Conservation (phyloP, 2,888 invertebrate genomes). For the Nomada lathburiana region DNA sequence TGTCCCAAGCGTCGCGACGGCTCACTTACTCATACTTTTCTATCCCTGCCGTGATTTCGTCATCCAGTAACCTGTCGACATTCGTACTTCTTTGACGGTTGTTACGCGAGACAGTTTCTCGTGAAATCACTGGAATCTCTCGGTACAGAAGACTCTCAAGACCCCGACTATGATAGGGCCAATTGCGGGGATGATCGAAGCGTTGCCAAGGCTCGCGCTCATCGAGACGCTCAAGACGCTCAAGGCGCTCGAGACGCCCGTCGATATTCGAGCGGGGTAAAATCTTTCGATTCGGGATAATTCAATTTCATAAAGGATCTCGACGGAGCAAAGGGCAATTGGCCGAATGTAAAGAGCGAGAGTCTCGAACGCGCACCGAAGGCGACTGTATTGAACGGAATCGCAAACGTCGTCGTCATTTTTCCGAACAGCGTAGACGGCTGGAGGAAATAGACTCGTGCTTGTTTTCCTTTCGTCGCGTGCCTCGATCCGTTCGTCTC, state of each 20-base stretch:
- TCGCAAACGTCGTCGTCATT: conserved; percentile 41
- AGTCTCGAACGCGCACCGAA: conserved; percentile 3
- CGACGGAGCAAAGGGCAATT: conserved; percentile 31
- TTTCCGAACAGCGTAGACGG: background rate
- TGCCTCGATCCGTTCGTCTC: background rate
- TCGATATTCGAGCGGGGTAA: conserved; percentile 35
- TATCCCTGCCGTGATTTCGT: conserved; percentile 28
- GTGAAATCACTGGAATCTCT: background rate
- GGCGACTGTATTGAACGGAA: conserved; percentile 36
- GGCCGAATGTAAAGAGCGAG: conserved; percentile 28
- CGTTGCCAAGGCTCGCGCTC: background rate
- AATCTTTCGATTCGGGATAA: conserved; percentile 35
- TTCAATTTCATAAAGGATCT: conserved; percentile 47
- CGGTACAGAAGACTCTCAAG: background rate
- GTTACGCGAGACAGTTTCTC: background rate
- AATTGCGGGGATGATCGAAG: too few species aligned
- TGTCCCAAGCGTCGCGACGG: conserved; percentile 54
- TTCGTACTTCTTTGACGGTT: background rate
- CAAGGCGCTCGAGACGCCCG: background rate
- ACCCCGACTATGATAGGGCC: too few species aligned
- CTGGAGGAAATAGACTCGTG: conserved; percentile 17
- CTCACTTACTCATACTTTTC: conserved; percentile 69
- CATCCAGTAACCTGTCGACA: background rate
- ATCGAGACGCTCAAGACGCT: conserved; percentile 12
- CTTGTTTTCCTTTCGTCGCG: background rate